Evolutionary conservation across 2,113 vertebrate species (phyloP).

Genomic region (Apteryx owenii): DNA sequence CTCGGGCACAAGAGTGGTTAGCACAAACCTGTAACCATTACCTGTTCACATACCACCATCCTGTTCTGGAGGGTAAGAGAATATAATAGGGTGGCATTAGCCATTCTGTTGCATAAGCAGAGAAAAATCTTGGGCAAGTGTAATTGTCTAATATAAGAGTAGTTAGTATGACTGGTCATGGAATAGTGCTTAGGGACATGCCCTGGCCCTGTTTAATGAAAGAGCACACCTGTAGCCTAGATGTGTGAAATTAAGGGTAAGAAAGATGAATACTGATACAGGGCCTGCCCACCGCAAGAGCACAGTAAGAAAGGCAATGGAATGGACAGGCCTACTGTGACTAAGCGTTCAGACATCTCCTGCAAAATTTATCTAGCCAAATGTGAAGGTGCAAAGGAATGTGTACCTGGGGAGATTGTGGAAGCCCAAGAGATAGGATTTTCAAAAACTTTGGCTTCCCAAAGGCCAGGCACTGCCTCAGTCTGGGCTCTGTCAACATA

Average conservation of each 20-base stretch:
- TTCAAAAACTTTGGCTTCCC: not conserved
- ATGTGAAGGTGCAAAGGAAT: not conserved
- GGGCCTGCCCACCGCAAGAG: not conserved
- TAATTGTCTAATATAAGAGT: not conserved
- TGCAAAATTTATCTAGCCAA: not conserved
- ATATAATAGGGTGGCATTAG: not conserved
- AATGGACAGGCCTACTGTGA: not conserved
- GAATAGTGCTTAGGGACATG: not conserved
- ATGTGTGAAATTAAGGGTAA: not conserved
- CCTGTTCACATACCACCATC: not conserved
- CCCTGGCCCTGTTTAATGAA: not conserved
- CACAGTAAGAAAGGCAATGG: not conserved
- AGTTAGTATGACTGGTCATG: not conserved
- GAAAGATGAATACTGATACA: not conserved
- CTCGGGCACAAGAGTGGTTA: not conserved
- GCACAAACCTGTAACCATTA: not conserved
- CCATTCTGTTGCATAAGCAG: not conserved
- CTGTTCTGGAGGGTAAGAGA: not conserved
- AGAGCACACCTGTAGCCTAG: not conserved
- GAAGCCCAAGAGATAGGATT: not conserved
- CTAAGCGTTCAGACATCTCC: not conserved
- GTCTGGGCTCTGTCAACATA: not conserved
- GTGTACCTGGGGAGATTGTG: not conserved
- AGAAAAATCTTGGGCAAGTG: not conserved
- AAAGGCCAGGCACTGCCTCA: not conserved